A percentile compares a stretch with the other conserved stretches of the same genome.
phyloP scores from a whole-genome alignment of 2,888 invertebrate species.

The Mimumesa dahlbomi region DNA sequence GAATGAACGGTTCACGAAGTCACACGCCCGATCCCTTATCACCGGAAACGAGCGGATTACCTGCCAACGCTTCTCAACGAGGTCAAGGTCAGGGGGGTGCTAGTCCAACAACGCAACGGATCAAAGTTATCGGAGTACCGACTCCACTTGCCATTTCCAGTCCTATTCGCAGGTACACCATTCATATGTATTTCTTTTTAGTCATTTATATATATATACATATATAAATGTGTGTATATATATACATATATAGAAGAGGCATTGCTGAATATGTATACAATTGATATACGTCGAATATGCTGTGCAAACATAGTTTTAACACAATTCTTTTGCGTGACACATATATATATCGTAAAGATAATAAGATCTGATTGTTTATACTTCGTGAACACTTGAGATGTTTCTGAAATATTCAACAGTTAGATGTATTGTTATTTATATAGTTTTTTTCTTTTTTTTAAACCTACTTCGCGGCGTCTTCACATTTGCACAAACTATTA shows the following conservation, averaged over 20 bases:
- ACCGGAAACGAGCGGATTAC: slow-evolving; percentile 82
- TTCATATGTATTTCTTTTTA: neutral
- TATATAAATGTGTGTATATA: no score
- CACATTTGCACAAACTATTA: slow-evolving; percentile 56
- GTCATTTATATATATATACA: no score
- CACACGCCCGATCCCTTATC: slow-evolving; percentile 84
- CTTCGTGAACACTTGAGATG: slow-evolving; percentile 29
- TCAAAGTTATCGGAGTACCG: slow-evolving; percentile 93
- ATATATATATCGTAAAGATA: slow-evolving; percentile 24
- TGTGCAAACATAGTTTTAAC: slow-evolving; percentile 26
- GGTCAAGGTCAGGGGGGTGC: slow-evolving; percentile 82
- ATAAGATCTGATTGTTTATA: slow-evolving; percentile 45
- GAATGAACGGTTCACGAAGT: slow-evolving; percentile 84
- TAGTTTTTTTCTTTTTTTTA: slow-evolving; percentile 11
- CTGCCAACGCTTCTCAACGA: slow-evolving; percentile 73
- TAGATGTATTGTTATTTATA: slow-evolving; percentile 37
- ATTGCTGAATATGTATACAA: neutral
- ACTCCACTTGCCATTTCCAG: slow-evolving; percentile 93
- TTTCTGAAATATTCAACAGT: slow-evolving; percentile 33
- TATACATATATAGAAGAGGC: no score
- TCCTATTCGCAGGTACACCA: slow-evolving; percentile 90
- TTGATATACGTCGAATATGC: slow-evolving; percentile 18
- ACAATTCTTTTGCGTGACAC: slow-evolving; percentile 24
- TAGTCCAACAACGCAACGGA: slow-evolving; percentile 93
- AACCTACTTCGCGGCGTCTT: slow-evolving; percentile 50